Base-by-base conservation (phyloP, 37 sponge, comb jelly and placozoan genomes). In the Diacarnus erythraeanus region DNA sequence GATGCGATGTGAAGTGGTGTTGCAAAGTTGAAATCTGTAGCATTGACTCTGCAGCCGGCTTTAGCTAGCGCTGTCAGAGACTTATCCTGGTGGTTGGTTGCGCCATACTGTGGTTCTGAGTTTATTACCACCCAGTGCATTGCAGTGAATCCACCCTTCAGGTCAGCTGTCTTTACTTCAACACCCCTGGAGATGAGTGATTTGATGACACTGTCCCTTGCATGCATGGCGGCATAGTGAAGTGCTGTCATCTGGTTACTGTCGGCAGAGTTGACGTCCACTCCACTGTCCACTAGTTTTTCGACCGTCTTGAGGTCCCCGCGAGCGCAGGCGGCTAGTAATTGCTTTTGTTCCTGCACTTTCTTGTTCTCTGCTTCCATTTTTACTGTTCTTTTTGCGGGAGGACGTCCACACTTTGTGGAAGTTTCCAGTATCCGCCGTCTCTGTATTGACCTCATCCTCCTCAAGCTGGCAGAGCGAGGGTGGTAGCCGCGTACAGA, bases 1-100 rank as follows among this genome's bases (percentile, higher is more conserved):
- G 89, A 75, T 25, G 89, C 89, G 37, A 89, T 83, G 76, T 89
- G 89, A 31, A 89, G 60, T 60, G 89, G 84, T 26, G 89, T 89
- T 9, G 80, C 80, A 41, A 78, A 47, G 73, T 89, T 89, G 64
- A 83, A 89, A 43, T 89, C 89, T 21, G 66, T 79, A 27, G 64
- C 23, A 44, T 89, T 79, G 42, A 89, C 15, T 26, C 83, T 78
- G 44, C 80, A 74, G 2, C 89, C 89, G 42, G 69, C 84, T 31
- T 69, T 78, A 30, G 57, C 75, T 0, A 89, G 75, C 8, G 79
- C 80, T 22, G 74, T 31, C 5, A 89, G 42, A 0, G 73, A 83
- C 57, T 75, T 36, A n/a, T 82, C 83, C 3, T 82, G 82, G 44
- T 76, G 83, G 36, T 83, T 59, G 2, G 71, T 71, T 40, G 70